Base-by-base conservation (phyloP, 1,140 invertebrate genomes). In the Aphaenogaster rudis region DNA sequence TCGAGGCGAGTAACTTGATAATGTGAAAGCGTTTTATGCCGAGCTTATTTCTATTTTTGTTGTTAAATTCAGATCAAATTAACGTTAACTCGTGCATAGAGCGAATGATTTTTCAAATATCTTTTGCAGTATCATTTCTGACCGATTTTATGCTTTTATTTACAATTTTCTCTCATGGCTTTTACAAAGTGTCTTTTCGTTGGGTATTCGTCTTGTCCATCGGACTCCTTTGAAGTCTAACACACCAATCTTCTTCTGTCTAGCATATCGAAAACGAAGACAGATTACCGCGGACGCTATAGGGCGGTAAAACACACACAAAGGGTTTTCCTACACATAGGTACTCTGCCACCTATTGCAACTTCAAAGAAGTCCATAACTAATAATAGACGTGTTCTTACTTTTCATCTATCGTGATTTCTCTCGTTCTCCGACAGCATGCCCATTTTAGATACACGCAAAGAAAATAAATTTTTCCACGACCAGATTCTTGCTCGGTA, bases 1-100 rank as follows among this genome's bases (percentile, higher is more conserved):
- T 76, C 82, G 78, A 77, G 61, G 67, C 50, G 33, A 67, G 74
- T 86, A 45, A 54, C 33, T 77, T 50, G 17, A 66, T 57, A 76
- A 86, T 42, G 69, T 52, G 13, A 76, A 59, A 59, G 15, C 4
- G 15, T 67, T 42, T 82, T 17, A 36, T 59, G 59, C 52, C 13
- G 21, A 67, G 21, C 36, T 11, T 59, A 82, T 66, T 57, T 63
- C 28, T n/a, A 7, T n/a, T 59, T 17, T 54, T 1, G 28, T 2
- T 63, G 8, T 39, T n/a, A 36, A 81, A 64, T 52, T 63, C 1
- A 21, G 6, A 33, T 6, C 0, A 8, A 1, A 11, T 28, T 39
- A 7, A 36, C 6, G 4, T 42, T 50, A 48, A 69, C 4, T 69
- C n/a, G 13, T 1, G 45, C 7, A n/a, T 11, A 33, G n/a, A 21